A percentile compares a stretch with the other conserved stretches of the same genome.
phyloP scores from a whole-genome alignment of 2,797 vertebrate species.

The Pangasius krempfi region DNA sequence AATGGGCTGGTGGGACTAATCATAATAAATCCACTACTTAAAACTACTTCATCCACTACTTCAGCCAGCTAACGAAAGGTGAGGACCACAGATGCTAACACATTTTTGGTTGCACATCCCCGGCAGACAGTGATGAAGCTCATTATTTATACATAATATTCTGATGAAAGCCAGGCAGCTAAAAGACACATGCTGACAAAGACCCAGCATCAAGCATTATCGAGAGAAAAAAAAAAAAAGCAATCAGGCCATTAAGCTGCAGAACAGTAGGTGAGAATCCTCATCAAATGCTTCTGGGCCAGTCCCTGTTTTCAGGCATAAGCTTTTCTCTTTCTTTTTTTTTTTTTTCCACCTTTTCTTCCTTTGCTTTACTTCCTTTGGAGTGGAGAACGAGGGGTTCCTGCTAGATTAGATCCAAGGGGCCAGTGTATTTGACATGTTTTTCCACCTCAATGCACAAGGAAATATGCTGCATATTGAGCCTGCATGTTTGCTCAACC shows the following conservation, averaged over 20 bases:
- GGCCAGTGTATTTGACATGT: constrained; percentile 38
- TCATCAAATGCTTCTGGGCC: constrained; percentile 38
- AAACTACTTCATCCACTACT: no score
- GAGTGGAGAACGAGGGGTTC: constrained; percentile 23
- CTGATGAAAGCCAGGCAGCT: constrained; percentile 28
- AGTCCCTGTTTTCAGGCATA: constrained; percentile 18
- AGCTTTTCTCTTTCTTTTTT: neutral
- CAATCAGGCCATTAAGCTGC: constrained; percentile 36
- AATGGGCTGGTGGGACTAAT: neutral
- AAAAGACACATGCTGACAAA: constrained; percentile 44
- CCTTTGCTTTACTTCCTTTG: constrained; percentile 26
- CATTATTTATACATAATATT: constrained; percentile 34
- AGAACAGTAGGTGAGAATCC: constrained; percentile 43
- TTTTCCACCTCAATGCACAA: constrained; percentile 55
- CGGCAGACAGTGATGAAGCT: constrained; percentile 23
- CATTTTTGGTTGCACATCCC: neutral
- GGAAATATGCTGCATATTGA: constrained; percentile 46
- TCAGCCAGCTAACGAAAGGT: neutral
- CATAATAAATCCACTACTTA: no score
- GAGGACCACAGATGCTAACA: neutral
- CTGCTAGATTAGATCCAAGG: constrained; percentile 27
- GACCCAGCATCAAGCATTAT: constrained; percentile 29
- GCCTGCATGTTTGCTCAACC: constrained; percentile 44
- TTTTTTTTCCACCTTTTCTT: neutral
- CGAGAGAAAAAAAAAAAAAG: constrained; percentile 10